phyloP scores from a whole-genome alignment of 2,797 vertebrate species.

The Crax fasciolata region DNA sequence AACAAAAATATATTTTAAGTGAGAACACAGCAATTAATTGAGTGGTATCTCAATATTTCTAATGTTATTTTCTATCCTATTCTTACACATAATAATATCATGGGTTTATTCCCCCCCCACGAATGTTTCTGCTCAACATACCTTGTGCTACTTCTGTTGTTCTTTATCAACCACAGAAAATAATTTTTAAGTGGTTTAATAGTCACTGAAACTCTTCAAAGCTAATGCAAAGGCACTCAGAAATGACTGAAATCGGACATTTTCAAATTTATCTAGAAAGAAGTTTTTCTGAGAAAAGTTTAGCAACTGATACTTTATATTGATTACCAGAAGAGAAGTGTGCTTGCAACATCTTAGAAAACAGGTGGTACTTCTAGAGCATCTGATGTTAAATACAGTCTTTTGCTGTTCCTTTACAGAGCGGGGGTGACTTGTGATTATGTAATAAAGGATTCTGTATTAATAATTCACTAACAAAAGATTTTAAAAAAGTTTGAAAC shows the following conservation, averaged over 20 bases:
- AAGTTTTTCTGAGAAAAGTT: constrained; percentile 51
- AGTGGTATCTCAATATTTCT: not conserved
- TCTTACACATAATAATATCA: not conserved
- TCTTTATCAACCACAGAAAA: not conserved
- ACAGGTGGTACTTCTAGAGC: constrained; percentile 35
- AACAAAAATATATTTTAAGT: not conserved
- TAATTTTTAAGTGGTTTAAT: not conserved
- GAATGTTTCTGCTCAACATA: not conserved
- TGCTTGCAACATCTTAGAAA: constrained; percentile 46
- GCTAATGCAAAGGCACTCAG: constrained; percentile 15
- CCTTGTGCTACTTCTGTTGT: not conserved
- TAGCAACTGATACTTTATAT: constrained; percentile 53
- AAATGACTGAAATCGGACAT: not conserved
- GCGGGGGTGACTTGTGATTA: not conserved
- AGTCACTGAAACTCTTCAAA: constrained; percentile 11
- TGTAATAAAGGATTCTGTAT: not conserved
- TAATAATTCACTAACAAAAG: not conserved
- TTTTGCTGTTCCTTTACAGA: not conserved
- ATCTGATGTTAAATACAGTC: not conserved
- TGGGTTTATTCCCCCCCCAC: fast-evolving
- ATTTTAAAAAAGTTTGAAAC: not conserved
- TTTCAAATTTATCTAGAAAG: constrained; percentile 42
- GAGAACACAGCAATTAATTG: not conserved
- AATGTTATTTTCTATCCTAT: not conserved
- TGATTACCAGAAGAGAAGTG: constrained; percentile 9